Evolutionary conservation across 1,140 invertebrate species (phyloP), one percentile per base, ranked within the genome.

Genomic region (Drosophila pseudoobscura): DNA sequence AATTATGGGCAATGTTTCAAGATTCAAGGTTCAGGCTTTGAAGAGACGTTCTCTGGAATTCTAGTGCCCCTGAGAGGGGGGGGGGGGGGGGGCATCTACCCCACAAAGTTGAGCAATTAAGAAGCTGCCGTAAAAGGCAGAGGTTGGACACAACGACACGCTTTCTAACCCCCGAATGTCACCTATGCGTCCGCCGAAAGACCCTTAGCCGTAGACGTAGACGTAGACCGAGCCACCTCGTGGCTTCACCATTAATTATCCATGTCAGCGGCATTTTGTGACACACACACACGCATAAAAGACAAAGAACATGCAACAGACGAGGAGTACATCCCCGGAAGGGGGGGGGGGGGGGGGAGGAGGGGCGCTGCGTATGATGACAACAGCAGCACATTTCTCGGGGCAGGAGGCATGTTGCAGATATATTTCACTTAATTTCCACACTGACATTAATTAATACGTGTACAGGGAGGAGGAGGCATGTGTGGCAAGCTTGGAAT

Each of bases 241-340:
- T 68, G 79, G 60, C 78, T 87, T 87, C 64, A 69, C 78, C 75
- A 87, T 87, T 87, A 87, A 88, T 87, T 87, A 87, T 88, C 83
- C 82, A 87, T 88, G 82, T 87, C 82, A 87, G 82, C 82, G 82
- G 80, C 82, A 87, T 87, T 88, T 87, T 87, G 82, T 88, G 83
- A 88, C 82, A 15, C 66, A 24, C 24, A 24, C 4, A 24, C 24
- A 24, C 22, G 5, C 82, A 87, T 83, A 87, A 63, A 82, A 66
- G 57, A 68, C 52, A 44, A 65, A 52, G 24, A 26, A 26, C 24
- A 26, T 39, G 6, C 8, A 24, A 49, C 46, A 26, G 11, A 11
- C 35, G 11, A 39, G 11, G 35, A 13, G 35, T 39, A 39, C 35
- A 39, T 39, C 11, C 35, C 17, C 17, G 17, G 15, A 15, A 15